A percentile compares a stretch with the other conserved stretches of the same genome.
These are phyloP conservation scores for Microhierax caerulescens DNA, from an alignment of 2,797 vertebrate genomes.

Conservation along the genomic window DNA sequence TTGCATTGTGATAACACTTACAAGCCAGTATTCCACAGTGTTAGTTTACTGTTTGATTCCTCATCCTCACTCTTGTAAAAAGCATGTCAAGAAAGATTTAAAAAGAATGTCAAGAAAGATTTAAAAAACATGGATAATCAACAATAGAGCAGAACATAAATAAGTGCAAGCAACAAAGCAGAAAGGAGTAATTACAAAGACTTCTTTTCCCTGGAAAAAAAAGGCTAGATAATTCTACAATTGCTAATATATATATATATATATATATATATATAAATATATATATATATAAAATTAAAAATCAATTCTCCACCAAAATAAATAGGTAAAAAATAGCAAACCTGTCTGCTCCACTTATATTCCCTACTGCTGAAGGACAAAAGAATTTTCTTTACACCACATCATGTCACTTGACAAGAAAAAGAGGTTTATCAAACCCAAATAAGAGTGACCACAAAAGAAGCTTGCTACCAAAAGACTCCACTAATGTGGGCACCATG, in stretches of 20 bases:
- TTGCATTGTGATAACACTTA: neutral
- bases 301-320: neutral
- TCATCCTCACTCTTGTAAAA: neutral
- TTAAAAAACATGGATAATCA: neutral
- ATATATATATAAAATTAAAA: too few relatives aligned
- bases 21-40: neutral
- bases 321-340: neutral
- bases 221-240: slow-evolving; percentile 12
- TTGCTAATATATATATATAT: too few relatives aligned
- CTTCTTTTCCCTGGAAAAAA: neutral
- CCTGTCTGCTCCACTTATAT: neutral
- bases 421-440: neutral
- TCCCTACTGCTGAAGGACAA: neutral
- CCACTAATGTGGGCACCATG: neutral
- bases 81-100: neutral
- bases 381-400: neutral
- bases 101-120: neutral
- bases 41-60: neutral
- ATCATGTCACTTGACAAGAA: neutral
- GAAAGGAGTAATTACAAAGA: slow-evolving; percentile 22
- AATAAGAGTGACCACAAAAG: neutral
- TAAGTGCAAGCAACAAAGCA: slow-evolving; percentile 11
- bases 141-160: neutral
- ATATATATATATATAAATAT: too few relatives aligned
- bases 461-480: neutral